A percentile compares a stretch with the other conserved stretches of the same genome.
These are phyloP conservation scores for Eristalinus aeneus DNA, from an alignment of 2,888 invertebrate genomes.

Conservation along the genomic window DNA sequence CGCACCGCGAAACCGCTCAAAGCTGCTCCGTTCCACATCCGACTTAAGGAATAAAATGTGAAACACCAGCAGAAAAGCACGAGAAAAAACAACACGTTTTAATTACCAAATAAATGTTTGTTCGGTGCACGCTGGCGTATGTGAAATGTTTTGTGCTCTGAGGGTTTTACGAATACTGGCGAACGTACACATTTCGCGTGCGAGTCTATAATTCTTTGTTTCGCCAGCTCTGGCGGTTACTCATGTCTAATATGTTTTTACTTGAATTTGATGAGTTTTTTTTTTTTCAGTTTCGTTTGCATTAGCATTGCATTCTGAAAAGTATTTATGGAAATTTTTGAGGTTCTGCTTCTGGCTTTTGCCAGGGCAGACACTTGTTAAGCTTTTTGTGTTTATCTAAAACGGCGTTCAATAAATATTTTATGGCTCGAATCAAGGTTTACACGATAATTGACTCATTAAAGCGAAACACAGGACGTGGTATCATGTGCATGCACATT, in stretches of 20 bases:
- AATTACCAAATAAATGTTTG: slow-evolving; percentile 32
- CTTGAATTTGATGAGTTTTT: slow-evolving; percentile 28
- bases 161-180: slow-evolving; percentile 30
- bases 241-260: not conserved
- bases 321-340: not conserved
- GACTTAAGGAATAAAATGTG: not conserved
- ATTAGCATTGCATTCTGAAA: slow-evolving; percentile 36
- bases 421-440: not conserved
- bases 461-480: not conserved
- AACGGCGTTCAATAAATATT: not conserved
- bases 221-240: not conserved
- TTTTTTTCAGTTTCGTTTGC: not conserved
- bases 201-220: slow-evolving; percentile 12
- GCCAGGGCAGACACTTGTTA: not conserved
- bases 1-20: not conserved
- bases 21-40: not conserved
- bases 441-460: not conserved
- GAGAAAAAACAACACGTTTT: slow-evolving; percentile 10
- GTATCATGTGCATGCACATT: not conserved
- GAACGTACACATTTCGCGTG: slow-evolving; percentile 9
- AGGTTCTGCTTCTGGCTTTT: not conserved
- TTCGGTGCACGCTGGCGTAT: slow-evolving; percentile 49
- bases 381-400: not conserved
- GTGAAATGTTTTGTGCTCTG: slow-evolving; percentile 44
- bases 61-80: not conserved